phyloP scores from a whole-genome alignment of 1,140 invertebrate species.

The Dinoponera quadriceps region DNA sequence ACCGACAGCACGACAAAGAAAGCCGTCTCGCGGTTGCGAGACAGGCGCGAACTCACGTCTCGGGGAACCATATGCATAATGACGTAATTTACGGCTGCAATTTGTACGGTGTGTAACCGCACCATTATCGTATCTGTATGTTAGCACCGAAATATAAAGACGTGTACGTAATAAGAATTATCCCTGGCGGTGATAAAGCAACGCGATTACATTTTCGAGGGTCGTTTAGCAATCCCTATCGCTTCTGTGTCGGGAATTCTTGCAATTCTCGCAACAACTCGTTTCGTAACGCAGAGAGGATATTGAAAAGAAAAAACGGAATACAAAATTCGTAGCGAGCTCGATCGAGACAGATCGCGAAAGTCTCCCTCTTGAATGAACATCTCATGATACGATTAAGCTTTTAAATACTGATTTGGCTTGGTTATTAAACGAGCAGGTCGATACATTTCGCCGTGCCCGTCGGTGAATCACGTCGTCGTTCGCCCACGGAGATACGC shows the following conservation, averaged over 20 bases:
- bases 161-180: slow-evolving; percentile 27
- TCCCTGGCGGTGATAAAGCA: not conserved
- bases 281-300: not conserved
- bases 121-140: slow-evolving; percentile 18
- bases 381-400: not conserved
- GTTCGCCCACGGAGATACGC: slow-evolving; percentile 6
- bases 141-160: not conserved
- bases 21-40: slow-evolving; percentile 30
- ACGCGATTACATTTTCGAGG: slow-evolving; percentile 11
- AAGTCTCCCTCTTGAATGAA: not conserved
- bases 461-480: slow-evolving; percentile 33
- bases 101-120: slow-evolving; percentile 14
- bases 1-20: slow-evolving; percentile 37
- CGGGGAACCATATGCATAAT: slow-evolving; percentile 30
- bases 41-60: slow-evolving; percentile 2
- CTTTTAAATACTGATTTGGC: not conserved
- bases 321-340: not conserved
- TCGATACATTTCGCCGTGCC: not conserved
- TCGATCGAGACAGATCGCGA: not conserved
- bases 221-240: not conserved
- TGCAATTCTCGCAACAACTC: not conserved
- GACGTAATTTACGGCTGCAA: slow-evolving; percentile 58
- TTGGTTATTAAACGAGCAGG: not conserved
- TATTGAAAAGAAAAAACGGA: not conserved
- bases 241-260: not conserved